Evolutionary conservation across 2,888 invertebrate genomes (phyloP), one percentile per base, ranked within the genome.

Genomic region (Drosophila cognata): DNA sequence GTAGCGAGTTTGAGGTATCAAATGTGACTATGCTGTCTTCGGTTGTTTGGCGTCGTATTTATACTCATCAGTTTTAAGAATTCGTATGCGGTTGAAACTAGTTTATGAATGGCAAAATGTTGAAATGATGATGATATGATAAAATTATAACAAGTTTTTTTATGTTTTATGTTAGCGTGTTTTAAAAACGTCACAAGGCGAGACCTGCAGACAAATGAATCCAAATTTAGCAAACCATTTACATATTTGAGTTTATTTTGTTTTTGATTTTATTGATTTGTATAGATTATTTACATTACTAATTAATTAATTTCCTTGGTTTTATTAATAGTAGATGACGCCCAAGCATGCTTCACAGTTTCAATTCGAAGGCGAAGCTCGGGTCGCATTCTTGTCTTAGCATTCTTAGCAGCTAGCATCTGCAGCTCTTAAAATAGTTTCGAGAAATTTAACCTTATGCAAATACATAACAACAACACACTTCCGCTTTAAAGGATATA

Each of bases 1-100:
- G 60, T 70, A 52, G 62, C 16, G 62, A 73, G 69, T 55, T 74
- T 68, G 77, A 75, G 61, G 28, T 38, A 57, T 67, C 76, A 71
- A 71, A 67, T 55, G 51, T 73, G 51, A 73, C 74, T 68, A 63
- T 66, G 13, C 36, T 43, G 3, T 33, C 18, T 38, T 18, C 31
- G 2, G 70, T 10, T 11, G 28, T 46, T 60, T 31, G 4, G 7
- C n/a, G 10, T 13, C 31, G 33, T 74, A 60, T 74, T 74, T 74
- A 74, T 74, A 69, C 29, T 13, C 11, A 58, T 41, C n/a, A 8
- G 13, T 7, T 13, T 2, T 25, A 38, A 41, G 53, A 69, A 52
- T 33, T 38, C 21, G n/a, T 18, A 18, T 36, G 25, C 4, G 28
- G 29, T 28, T 28, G 11, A 71, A 65, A 72, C 72, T 56, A 46